These are phyloP conservation scores for Chironomus tepperi DNA, from an alignment of 1,140 invertebrate species.

Conservation along the genomic window DNA sequence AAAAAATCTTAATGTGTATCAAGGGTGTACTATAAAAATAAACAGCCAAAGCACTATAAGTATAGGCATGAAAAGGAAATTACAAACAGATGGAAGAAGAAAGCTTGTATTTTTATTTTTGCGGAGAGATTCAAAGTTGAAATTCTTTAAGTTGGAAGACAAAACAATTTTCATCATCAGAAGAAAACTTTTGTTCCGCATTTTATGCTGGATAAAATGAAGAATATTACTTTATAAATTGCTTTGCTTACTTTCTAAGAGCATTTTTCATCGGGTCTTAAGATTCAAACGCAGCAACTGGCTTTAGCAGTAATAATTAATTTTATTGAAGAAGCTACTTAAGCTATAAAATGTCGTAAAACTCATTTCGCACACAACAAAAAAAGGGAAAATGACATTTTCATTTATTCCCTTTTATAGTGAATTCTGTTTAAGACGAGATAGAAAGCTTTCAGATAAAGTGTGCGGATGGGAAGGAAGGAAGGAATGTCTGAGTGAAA, in stretches of 20 bases:
- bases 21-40: background rate
- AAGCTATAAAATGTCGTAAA: background rate
- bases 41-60: background rate
- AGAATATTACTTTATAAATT: too few relatives aligned
- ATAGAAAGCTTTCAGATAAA: too few relatives aligned
- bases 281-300: background rate
- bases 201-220: too few relatives aligned
- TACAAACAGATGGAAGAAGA: too few relatives aligned
- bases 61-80: too few relatives aligned
- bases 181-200: too few relatives aligned
- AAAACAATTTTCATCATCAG: too few relatives aligned
- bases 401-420: background rate
- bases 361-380: background rate
- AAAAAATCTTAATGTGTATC: background rate
- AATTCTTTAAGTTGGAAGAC: too few relatives aligned
- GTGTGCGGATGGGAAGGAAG: background rate
- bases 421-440: background rate
- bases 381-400: conserved; percentile 1
- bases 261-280: background rate
- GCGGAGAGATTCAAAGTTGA: too few relatives aligned
- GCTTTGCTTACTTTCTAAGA: too few relatives aligned
- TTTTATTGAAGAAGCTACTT: conserved; percentile 14
- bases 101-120: too few relatives aligned
- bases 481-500: background rate
- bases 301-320: conserved; percentile 2